Evolutionary conservation across 2,888 invertebrate species (phyloP), one percentile per base, ranked within the genome.

Genomic region (Hirudinaria manillensis): DNA sequence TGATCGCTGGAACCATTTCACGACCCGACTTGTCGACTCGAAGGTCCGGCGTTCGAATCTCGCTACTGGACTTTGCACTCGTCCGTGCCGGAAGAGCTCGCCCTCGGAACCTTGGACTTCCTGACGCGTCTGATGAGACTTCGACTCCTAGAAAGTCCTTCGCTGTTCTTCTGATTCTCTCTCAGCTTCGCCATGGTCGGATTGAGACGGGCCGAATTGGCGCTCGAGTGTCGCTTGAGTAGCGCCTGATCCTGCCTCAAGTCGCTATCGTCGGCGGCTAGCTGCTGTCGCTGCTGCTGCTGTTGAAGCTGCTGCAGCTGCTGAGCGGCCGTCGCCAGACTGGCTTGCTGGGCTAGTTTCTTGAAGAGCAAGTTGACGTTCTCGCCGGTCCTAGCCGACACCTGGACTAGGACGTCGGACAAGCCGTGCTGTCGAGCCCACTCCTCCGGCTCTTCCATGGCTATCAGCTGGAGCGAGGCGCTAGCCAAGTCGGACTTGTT

Each of bases 361-460:
- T 91, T 90, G 86, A 93, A 93, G 76, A 93, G 89, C 80, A 93
- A 92, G 81, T 89, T 89, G 78, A 93, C 89, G 84, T 91, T 91
- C 82, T 89, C 89, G 84, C 92, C 91, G 55, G 81, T 83, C 77
- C 86, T 86, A n/a, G 87, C 86, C 1, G 86, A 86, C 7, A 83
- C 84, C 77, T 86, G 85, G 13, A 86, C 70, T 91, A 92, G 84
- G 90, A 92, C 84, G 80, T 79, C 84, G 78, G 79, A 84, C 78
- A 79, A 73, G 24, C 76, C 76, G 51, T 79, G 75, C 4, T 67
- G 29, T 27, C 72, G 53, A 21, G 76, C 77, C 79, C 79, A 79
- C 83, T 92, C 92, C 78, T 90, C 89, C 45, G 91, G 91, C 82
- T 92, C 92, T 84, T 92, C 92, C 81, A 90, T 89, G 78, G 89